Evolutionary conservation across 2,797 vertebrate species (phyloP), one percentile per base, ranked within the genome.

Genomic region (Prionace glauca): DNA sequence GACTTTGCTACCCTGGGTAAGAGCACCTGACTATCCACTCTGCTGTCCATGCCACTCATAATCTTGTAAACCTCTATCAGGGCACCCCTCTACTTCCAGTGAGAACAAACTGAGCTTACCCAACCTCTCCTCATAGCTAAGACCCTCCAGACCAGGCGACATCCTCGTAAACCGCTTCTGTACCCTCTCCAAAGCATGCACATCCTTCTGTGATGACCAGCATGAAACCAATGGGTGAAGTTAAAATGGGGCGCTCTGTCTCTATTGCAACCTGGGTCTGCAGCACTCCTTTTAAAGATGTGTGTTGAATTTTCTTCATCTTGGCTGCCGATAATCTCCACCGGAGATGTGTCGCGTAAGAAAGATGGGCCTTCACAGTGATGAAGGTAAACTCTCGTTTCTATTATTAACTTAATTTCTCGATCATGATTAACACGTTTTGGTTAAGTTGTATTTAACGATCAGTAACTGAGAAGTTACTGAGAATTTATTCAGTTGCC

Each of bases 251-350:
- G 81, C 41, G 7, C 81, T 86, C 45, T 45, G 45, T 9, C 45
- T 11, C 45, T 0, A 22, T 26, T 20, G 0, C 8, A 9, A 0
- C 45, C 45, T 24, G 10, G 45, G 1, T 0, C 36, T 2, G 8
- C 81, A 50, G 18, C 24, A 22, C 50, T 86, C 41, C 41, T 86
- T 45, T 60, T 14, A 32, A 88, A 60, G 26, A 32, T 32, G 3
- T 11, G 29, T 56, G 2, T 88, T 32, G 26, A 18, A 14, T 87
- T 87, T 56, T 60, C 4, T n/a, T n/a, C 12, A 22, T 29, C 12
- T 26, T 32, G 26, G 87, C 8, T 10, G 7, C 56, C 56, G 29
- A 50, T 3, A 14, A 12, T 88, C 9, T 88, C 24, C 26, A 8
- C 14, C 4, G 26, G 3, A 18, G 12, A 26, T 0, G 60, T 88